Evolutionary conservation across 2,113 vertebrate genomes (phyloP), one percentile per base, ranked within the genome.

Genomic region (Recurvirostra avosetta): DNA sequence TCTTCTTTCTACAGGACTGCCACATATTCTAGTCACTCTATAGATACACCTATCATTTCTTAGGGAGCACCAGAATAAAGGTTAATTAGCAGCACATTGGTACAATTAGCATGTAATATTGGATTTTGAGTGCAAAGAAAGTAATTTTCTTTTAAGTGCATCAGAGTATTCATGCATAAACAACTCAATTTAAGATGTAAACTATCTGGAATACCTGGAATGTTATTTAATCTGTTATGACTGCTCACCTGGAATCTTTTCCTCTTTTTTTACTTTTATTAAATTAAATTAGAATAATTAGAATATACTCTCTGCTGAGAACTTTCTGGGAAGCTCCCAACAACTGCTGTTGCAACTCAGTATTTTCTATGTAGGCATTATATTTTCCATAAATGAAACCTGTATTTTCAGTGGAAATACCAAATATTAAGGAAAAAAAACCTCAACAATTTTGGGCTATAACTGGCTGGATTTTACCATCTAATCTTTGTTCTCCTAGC

Each of bases 371-470:
- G 11, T 23, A 38, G 34, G 8, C 7, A 36, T 34, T 25, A 3
- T 14, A 6, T 38, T 45, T 66, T 52, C 29, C 7, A 8, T 38
- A 58, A 29, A 1, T 58, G 4, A 45, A 52, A 91, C 19, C 11
- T 58, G 5, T 50, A 8, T 50, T 55, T 78, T 72, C 2, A 3
- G 11, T 43, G 19, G 22, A 85, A 58, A 66, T 72, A 78, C 5
- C 4, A 65, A 84, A 43, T 41, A 56, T 63, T 56, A 56, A 5
- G 6, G 3, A 12, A 50, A 85, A 78, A 50, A 85, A 78, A 26
- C 5, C 5, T 3, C 36, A 30, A 25, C 0, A 62, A 47, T 30
- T 40, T 43, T 20, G 9, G 3, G 1, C 8, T 52, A 18, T n/a
- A 52, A 52, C 9, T 38, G 32, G 8, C 22, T 66, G 11, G 52